Percentiles rank a stretch among this genome's conserved stretches.
phyloP scores from a whole-genome alignment of 2,888 invertebrate species.

The Cyclophora albipunctata region DNA sequence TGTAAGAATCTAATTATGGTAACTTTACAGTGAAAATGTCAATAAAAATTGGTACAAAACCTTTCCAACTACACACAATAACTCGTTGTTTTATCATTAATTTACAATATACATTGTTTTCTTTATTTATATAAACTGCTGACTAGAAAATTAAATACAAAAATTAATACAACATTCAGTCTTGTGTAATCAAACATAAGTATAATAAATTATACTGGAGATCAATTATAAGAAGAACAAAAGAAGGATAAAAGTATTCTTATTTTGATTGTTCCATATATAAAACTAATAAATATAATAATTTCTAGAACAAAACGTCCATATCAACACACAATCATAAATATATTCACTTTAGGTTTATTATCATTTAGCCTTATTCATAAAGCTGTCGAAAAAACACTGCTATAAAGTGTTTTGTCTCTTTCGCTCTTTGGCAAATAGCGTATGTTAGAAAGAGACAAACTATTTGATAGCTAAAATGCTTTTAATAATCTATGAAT shows the following conservation, averaged over 20 bases:
- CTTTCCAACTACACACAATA: constrained; percentile 23
- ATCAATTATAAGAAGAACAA: not conserved
- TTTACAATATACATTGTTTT: constrained; percentile 43
- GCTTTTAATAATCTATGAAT: too few species aligned
- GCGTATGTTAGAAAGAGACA: too few species aligned
- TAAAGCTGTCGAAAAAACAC: too few species aligned
- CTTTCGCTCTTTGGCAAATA: too few species aligned
- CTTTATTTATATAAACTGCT: constrained; percentile 1
- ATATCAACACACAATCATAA: too few species aligned
- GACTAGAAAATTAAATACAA: constrained; percentile 26
- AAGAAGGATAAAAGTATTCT: not conserved
- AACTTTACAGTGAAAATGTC: constrained; percentile 8
- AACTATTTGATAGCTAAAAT: too few species aligned
- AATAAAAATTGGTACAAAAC: constrained; percentile 9
- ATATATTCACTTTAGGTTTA: too few species aligned
- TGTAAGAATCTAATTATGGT: constrained; percentile 10
- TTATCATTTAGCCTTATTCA: too few species aligned
- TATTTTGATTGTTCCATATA: too few species aligned
- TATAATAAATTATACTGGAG: not conserved
- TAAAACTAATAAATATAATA: too few species aligned
- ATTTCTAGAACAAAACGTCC: too few species aligned
- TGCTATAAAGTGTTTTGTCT: too few species aligned
- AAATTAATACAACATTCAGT: constrained; percentile 29
- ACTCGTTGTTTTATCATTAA: constrained; percentile 52
- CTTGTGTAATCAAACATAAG: constrained; percentile 23